A percentile compares a stretch with the other conserved stretches of the same genome.
Conservation (phyloP, 2,888 invertebrate genomes). For the Lysandra bellargus region DNA sequence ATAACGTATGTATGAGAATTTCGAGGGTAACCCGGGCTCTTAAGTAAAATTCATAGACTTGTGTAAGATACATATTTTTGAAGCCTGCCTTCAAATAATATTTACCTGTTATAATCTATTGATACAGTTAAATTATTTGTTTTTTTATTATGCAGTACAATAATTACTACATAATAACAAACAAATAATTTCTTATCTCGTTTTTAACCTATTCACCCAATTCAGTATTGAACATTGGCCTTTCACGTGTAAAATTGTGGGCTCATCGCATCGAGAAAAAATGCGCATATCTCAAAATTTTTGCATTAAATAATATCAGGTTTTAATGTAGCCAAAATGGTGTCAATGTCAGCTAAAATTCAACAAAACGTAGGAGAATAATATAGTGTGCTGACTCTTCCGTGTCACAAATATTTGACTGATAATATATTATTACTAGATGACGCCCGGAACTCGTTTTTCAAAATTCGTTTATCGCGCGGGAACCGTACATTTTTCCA, state of each 20-base stretch:
- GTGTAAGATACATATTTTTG: no score
- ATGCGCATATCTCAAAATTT: neutral
- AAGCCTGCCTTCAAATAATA: no score
- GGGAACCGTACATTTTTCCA: no score
- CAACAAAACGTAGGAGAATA: neutral
- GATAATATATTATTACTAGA: no score
- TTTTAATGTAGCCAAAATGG: neutral
- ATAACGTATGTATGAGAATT: no score
- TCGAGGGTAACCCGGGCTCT: no score
- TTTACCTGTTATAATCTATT: neutral
- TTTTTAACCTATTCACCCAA: conserved; percentile 14
- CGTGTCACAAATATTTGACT: neutral
- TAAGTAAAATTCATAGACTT: no score
- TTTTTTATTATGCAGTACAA: neutral
- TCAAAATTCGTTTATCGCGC: no score
- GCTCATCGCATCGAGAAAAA: neutral
- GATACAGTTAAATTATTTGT: neutral
- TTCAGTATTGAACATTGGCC: neutral
- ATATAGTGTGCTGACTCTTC: neutral
- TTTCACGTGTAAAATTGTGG: neutral
- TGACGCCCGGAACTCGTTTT: no score
- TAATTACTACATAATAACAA: no score
- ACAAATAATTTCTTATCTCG: neutral
- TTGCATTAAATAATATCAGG: neutral
- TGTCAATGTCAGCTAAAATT: neutral